Conservation (phyloP, 2,797 vertebrate species). For the Natrix natrix region DNA sequence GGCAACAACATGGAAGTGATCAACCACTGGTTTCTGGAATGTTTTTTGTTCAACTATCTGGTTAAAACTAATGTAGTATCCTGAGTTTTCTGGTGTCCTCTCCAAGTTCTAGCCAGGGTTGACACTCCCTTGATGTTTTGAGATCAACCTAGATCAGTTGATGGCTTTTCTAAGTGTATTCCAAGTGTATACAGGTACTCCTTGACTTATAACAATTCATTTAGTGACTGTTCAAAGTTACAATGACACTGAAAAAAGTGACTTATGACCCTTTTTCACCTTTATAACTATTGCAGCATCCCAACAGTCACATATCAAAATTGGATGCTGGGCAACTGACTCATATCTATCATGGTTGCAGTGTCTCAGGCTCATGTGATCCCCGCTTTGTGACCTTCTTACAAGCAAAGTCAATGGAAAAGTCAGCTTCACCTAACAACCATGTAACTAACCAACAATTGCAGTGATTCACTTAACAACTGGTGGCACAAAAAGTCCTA, state of each 20-base stretch:
- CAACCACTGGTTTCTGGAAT: neutral
- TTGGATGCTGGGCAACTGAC: neutral
- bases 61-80: neutral
- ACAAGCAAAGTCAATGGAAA: neutral
- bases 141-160: neutral
- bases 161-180: neutral
- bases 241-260: neutral
- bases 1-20: neutral
- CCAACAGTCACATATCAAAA: neutral
- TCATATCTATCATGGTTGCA: neutral
- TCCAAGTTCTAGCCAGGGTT: neutral
- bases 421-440: neutral
- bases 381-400: neutral
- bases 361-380: neutral
- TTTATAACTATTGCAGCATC: neutral
- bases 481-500: neutral
- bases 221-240: neutral
- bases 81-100: neutral
- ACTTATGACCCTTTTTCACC: neutral
- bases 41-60: neutral
- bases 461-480: neutral
- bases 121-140: neutral
- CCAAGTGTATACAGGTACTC: neutral
- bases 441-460: neutral
- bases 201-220: neutral